phyloP scores from a whole-genome alignment of 1,140 invertebrate genomes.

The Hyles euphorbiae region DNA sequence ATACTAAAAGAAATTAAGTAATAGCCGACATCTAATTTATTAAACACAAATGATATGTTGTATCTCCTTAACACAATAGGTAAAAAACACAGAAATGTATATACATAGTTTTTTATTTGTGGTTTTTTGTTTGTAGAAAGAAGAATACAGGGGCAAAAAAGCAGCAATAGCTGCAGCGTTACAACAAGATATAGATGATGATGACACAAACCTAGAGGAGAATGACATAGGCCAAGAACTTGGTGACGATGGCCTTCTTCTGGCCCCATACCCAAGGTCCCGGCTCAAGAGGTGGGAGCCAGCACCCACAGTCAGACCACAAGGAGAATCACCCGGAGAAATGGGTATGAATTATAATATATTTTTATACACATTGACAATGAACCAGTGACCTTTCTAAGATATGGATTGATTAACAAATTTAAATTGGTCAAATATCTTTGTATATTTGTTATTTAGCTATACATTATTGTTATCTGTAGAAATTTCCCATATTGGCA shows the following conservation, averaged over 20 bases:
- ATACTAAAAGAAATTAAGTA: no score
- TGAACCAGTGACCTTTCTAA: no score
- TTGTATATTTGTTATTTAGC: no score
- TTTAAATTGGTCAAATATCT: not conserved
- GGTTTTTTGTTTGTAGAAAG: slow-evolving; percentile 21
- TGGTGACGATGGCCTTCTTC: slow-evolving; percentile 45
- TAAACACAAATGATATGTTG: no score
- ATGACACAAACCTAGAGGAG: slow-evolving; percentile 58
- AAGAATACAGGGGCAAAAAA: slow-evolving; percentile 60
- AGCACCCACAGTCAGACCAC: slow-evolving; percentile 81
- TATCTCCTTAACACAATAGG: no score
- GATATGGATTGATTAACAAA: not conserved
- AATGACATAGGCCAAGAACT: slow-evolving; percentile 58
- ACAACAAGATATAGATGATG: slow-evolving; percentile 50
- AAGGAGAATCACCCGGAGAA: slow-evolving; percentile 88
- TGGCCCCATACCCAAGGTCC: slow-evolving; percentile 57
- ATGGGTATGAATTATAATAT: slow-evolving; percentile 77
- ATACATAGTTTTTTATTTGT: not conserved
- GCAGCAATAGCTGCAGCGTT: slow-evolving; percentile 67
- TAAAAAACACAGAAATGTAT: no score
- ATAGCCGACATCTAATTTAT: no score
- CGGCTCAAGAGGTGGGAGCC: slow-evolving; percentile 84
- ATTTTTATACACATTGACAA: not conserved
- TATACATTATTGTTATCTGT: no score
- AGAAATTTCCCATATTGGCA: no score